Evolutionary conservation across 2,888 invertebrate species (phyloP), one percentile per base, ranked within the genome.

Genomic region (Sphinx pinastri): DNA sequence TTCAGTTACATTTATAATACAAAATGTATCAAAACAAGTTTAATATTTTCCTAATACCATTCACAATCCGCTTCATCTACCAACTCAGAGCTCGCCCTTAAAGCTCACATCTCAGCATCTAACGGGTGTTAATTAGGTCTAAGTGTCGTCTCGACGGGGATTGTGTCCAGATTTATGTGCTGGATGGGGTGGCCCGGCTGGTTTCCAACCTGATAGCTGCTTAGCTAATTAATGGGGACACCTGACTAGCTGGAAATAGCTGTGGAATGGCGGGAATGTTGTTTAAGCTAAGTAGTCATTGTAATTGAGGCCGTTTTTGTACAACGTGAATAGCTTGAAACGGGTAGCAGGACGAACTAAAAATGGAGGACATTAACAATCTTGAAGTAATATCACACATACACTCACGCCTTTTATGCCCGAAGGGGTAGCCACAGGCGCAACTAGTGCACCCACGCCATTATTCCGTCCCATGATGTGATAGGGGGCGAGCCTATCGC

Each of bases 81-180:
- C 54, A 5, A 59, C 55, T 70, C 71, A 49, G 13, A 59, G 55
- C 72, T 55, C 8, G 59, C 67, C 47, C 59, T 71, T 72, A 75
- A 75, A 81, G 77, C 75, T 81, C 81, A 81, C 78, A 81, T 79
- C 80, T 78, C 76, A 73, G 68, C 72, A 78, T 75, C 76, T 85
- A 87, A 86, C 88, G 86, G 87, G 74, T 78, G 84, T 80, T 89
- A 90, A 89, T 90, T 89, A 88, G 89, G 85, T 87, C 83, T 84
- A 85, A 63, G 16, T 38, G 38, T 81, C 81, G 83, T 81, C 83
- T 76, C 63, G 74, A 74, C 74, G 71, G 68, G 70, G 74, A 76
- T 76, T 75, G 71, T 70, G 70, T 72, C 77, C 77, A 80, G 84
- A 90, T 89, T 89, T 89, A 89, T 86, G 76, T 80, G 59, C 70